Conservation (phyloP, 2,888 invertebrate species). For the Apoderus coryli region DNA sequence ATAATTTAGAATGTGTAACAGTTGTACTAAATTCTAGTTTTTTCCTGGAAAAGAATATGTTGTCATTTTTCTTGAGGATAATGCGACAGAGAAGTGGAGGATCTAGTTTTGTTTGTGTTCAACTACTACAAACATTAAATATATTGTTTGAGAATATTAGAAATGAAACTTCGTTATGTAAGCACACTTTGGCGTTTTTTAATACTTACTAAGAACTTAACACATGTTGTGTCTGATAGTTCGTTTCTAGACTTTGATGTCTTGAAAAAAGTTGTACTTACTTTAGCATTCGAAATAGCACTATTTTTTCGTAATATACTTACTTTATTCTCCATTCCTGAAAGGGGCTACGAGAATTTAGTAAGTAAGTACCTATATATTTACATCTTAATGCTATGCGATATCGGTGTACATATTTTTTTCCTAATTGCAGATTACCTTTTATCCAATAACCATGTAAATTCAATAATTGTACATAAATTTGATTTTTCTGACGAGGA, state of each 20-base stretch:
- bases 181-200: too few relatives aligned
- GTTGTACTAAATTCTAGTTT: slow-evolving; percentile 74
- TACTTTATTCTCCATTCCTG: too few relatives aligned
- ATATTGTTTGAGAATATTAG: slow-evolving; percentile 98
- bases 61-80: slow-evolving; percentile 92
- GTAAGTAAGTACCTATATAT: too few relatives aligned
- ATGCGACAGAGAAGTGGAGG: slow-evolving; percentile 95
- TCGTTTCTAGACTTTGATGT: too few relatives aligned
- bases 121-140: slow-evolving; percentile 92
- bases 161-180: slow-evolving; percentile 97
- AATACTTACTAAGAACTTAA: too few relatives aligned
- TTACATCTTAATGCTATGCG: too few relatives aligned
- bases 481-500: slow-evolving; percentile 99
- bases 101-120: slow-evolving; percentile 91
- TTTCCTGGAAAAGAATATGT: slow-evolving; percentile 98
- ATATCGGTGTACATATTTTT: too few relatives aligned
- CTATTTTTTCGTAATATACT: too few relatives aligned
- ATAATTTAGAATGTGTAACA: not conserved
- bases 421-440: slow-evolving; percentile 74
- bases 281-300: too few relatives aligned
- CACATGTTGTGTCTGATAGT: too few relatives aligned
- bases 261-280: too few relatives aligned
- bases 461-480: slow-evolving; percentile 97
- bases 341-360: too few relatives aligned
- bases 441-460: slow-evolving; percentile 98